Conservation (phyloP, 2,113 vertebrate genomes). For the Alexandromys fortis region DNA sequence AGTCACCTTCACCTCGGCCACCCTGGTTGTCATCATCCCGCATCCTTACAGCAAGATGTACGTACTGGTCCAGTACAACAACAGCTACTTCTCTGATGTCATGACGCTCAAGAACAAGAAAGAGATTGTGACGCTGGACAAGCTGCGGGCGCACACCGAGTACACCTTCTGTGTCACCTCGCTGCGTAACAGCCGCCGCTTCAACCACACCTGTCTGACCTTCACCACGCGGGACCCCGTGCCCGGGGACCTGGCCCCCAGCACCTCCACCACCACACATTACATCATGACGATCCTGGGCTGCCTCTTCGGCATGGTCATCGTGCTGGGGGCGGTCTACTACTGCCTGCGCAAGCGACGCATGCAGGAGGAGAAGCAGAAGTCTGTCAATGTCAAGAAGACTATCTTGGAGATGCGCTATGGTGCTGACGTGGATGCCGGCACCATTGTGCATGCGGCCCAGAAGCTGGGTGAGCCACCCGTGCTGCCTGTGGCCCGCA, state of each 20-base stretch:
- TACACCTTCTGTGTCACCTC: slow-evolving; percentile 98
- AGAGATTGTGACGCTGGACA: slow-evolving; percentile 91
- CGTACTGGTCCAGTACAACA: slow-evolving; percentile 95
- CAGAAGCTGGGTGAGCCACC: slow-evolving; percentile 95
- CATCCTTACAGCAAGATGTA: slow-evolving; percentile 98
- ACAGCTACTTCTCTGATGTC: slow-evolving; percentile 91
- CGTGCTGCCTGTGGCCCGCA: slow-evolving; percentile 91
- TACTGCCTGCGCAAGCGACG: slow-evolving; percentile 95
- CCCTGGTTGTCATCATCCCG: slow-evolving; percentile 94
- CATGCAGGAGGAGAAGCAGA: slow-evolving; percentile 96
- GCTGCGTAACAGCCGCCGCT: slow-evolving; percentile 93
- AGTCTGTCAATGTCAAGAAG: slow-evolving; percentile 97
- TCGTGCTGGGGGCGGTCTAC: slow-evolving; percentile 97
- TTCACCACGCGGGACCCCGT: slow-evolving; percentile 92
- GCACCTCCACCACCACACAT: slow-evolving; percentile 95
- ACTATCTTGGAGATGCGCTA: slow-evolving; percentile 99
- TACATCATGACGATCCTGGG: slow-evolving; percentile 99
- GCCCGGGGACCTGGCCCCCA: slow-evolving; percentile 87
- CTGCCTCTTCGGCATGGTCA: slow-evolving; percentile 98
- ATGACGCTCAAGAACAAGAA: slow-evolving; percentile 94
- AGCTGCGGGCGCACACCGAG: slow-evolving; percentile 93
- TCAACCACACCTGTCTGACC: slow-evolving; percentile 96
- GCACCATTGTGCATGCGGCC: slow-evolving; percentile 88
- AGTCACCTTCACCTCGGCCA: slow-evolving; percentile 91
- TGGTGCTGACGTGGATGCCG: slow-evolving; percentile 95